Conservation (phyloP, 2,113 vertebrate species). For the Pachypanchax playfairii region DNA sequence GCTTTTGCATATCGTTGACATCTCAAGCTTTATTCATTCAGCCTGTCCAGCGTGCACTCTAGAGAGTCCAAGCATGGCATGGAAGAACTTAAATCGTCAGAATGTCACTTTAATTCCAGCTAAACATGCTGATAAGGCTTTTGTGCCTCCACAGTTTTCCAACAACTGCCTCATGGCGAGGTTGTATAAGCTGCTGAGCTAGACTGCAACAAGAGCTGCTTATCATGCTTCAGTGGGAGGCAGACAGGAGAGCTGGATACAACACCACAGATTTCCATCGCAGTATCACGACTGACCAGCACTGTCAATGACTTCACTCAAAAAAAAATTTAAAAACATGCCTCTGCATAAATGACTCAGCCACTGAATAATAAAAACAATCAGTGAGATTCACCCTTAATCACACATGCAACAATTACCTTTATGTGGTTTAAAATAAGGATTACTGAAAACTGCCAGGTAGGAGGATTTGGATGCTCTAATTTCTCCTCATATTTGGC, state of each 20-base stretch:
- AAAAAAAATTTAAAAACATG: conserved; percentile 3
- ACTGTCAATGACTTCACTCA: conserved; percentile 21
- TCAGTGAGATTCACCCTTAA: neutral
- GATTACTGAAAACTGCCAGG: neutral
- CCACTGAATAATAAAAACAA: conserved; percentile 13
- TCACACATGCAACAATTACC: conserved; percentile 1
- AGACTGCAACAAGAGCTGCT: conserved; percentile 58
- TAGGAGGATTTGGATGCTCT: too few relatives aligned
- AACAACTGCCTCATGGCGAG: conserved; percentile 50
- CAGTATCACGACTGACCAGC: conserved; percentile 44
- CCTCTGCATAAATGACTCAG: conserved; percentile 44
- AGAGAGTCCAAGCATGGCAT: conserved; percentile 25
- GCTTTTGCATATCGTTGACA: conserved; percentile 56
- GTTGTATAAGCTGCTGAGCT: conserved; percentile 61
- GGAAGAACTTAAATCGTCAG: conserved; percentile 56
- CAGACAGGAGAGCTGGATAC: conserved; percentile 37
- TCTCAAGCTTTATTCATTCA: conserved; percentile 49
- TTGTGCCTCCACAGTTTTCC: conserved; percentile 52
- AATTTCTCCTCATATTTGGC: too few relatives aligned
- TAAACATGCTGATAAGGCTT: conserved; percentile 61
- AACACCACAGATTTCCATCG: conserved; percentile 52
- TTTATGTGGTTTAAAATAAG: neutral
- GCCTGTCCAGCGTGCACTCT: conserved; percentile 36
- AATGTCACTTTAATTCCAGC: conserved; percentile 60
- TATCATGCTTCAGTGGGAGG: conserved; percentile 56